phyloP scores from a whole-genome alignment of 1,140 invertebrate species.

The Drosophila sucinea region DNA sequence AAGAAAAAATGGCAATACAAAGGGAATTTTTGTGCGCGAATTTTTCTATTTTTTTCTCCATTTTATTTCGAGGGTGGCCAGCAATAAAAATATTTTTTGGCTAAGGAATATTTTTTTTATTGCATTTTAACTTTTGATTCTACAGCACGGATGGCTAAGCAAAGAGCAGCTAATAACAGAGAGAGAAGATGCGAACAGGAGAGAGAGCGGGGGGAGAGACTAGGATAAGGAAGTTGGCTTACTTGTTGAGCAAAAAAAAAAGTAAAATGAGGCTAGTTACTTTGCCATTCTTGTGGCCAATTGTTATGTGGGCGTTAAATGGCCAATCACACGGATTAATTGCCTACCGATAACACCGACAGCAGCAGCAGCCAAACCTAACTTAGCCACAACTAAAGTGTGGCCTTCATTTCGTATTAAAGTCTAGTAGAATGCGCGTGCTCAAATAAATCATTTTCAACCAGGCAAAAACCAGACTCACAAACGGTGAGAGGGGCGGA shows the following conservation, averaged over 20 bases:
- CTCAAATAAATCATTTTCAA: constrained; percentile 82
- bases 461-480: constrained; percentile 49
- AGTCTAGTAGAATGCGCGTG: constrained; percentile 65
- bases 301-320: constrained; percentile 62
- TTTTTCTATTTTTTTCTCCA: neutral
- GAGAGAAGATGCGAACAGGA: neutral
- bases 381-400: constrained; percentile 21
- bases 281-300: constrained; percentile 6
- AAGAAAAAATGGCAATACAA: constrained; percentile 20
- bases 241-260: constrained; percentile 7
- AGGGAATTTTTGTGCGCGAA: constrained; percentile 7
- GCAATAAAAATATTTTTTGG: constrained; percentile 38
- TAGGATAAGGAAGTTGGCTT: constrained; percentile 8
- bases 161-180: constrained; percentile 15
- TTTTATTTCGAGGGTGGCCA: constrained; percentile 9
- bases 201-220: neutral
- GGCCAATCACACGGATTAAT: constrained; percentile 75
- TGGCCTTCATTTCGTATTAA: constrained; percentile 23
- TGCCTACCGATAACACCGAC: constrained; percentile 60
- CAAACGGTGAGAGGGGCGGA: neutral
- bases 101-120: constrained; percentile 30
- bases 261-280: constrained; percentile 4
- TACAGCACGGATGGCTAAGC: constrained; percentile 10
- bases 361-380: neutral
- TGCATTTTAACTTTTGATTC: constrained; percentile 17